These are phyloP conservation scores for Tauraco erythrolophus DNA, from an alignment of 2,113 vertebrate genomes.

Conservation along the genomic window DNA sequence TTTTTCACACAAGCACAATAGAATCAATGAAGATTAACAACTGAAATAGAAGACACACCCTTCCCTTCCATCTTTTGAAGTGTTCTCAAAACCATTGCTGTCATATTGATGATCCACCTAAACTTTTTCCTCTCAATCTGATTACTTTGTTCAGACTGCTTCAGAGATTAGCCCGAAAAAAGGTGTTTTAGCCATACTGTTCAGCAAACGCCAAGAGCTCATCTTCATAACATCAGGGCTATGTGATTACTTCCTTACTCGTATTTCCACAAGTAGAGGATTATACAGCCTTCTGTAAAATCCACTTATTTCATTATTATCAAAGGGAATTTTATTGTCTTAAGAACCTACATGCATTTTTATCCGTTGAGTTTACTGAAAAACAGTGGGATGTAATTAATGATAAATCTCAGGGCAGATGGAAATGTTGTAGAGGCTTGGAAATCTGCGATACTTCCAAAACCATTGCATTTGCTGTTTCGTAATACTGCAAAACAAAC, in stretches of 20 bases:
- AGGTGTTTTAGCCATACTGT: neutral
- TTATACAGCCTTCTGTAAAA: constrained; percentile 37
- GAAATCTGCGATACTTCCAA: neutral
- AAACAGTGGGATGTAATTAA: neutral
- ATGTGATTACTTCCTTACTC: neutral
- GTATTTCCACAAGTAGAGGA: neutral
- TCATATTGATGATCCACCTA: constrained; percentile 39
- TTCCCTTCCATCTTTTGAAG: constrained; percentile 40
- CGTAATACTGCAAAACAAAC: neutral
- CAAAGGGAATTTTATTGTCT: neutral
- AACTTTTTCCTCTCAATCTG: constrained; percentile 38
- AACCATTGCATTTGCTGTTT: neutral
- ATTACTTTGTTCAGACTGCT: constrained; percentile 34
- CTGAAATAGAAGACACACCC: neutral
- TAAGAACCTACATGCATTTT: neutral
- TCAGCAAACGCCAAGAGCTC: constrained; percentile 45
- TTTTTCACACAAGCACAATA: constrained; percentile 6
- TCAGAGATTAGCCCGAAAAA: neutral
- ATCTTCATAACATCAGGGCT: neutral
- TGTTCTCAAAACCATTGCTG: constrained; percentile 21
- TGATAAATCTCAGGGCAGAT: constrained; percentile 26
- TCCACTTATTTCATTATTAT: constrained; percentile 12
- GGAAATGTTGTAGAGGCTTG: neutral
- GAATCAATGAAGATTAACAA: constrained; percentile 23
- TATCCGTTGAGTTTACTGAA: neutral